Evolutionary conservation across 2,888 invertebrate species (phyloP).

Genomic region (Aleiodes testaceus): DNA sequence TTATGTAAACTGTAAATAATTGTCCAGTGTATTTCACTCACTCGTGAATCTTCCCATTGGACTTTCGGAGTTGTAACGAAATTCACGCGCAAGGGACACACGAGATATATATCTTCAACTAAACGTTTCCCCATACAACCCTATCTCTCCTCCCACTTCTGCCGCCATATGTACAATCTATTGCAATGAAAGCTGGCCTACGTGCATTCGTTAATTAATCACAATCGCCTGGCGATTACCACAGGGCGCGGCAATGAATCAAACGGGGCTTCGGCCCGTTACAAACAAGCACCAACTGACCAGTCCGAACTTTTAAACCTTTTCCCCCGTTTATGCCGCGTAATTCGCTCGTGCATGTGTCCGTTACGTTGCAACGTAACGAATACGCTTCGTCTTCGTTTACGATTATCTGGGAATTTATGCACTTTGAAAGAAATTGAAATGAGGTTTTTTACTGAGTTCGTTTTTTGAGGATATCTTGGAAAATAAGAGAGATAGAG

Average conservation of each 20-base stretch:
- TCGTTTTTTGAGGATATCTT: no score
- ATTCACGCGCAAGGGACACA: slow-evolving; percentile 28
- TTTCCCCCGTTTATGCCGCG: background rate
- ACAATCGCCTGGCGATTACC: slow-evolving; percentile 47
- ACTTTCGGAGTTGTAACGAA: slow-evolving; percentile 20
- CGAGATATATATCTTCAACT: slow-evolving; percentile 32
- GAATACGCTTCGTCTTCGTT: slow-evolving; percentile 19
- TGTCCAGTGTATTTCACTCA: slow-evolving; percentile 21
- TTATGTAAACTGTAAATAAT: slow-evolving; percentile 33
- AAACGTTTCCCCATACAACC: slow-evolving; percentile 26
- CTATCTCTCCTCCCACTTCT: background rate
- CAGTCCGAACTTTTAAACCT: slow-evolving; percentile 7
- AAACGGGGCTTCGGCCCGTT: slow-evolving; percentile 35
- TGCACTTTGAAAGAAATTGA: background rate
- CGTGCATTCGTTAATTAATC: slow-evolving; percentile 46
- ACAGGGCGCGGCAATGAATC: slow-evolving; percentile 44
- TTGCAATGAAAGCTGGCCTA: slow-evolving; percentile 42
- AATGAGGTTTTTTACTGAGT: no score
- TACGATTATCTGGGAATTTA: background rate
- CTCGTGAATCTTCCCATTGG: slow-evolving; percentile 37
- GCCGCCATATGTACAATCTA: slow-evolving; percentile 29
- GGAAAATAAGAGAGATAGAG: no score
- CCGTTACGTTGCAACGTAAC: slow-evolving; percentile 36
- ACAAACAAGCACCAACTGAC: slow-evolving; percentile 12
- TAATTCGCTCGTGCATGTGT: slow-evolving; percentile 26